Conservation (phyloP, 2,113 vertebrate species). For the Cephalopholis sonnerati region DNA sequence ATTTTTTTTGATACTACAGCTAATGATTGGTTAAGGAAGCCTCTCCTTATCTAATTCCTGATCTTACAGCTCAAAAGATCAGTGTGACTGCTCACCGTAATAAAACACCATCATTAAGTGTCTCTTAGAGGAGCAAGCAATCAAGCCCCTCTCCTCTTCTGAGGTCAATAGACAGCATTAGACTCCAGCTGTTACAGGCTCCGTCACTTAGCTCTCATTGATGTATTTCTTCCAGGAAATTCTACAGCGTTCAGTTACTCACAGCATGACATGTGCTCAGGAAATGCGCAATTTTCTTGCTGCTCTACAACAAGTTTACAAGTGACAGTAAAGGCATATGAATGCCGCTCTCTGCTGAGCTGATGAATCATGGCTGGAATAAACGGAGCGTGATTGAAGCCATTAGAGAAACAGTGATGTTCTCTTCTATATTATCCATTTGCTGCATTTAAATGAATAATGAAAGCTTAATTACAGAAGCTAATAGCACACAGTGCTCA, state of each 20-base stretch:
- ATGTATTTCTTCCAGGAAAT: conserved; percentile 5
- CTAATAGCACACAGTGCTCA: not conserved
- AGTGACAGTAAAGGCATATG: not conserved
- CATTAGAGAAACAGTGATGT: not conserved
- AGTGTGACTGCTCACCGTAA: not conserved
- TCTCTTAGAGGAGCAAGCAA: not conserved
- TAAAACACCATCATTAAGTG: not conserved
- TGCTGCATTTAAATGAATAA: not conserved
- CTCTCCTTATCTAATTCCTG: not conserved
- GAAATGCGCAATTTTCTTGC: conserved; percentile 1
- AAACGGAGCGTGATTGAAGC: not conserved
- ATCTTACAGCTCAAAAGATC: not conserved
- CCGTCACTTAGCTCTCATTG: not conserved
- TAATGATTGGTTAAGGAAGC: conserved; percentile 5
- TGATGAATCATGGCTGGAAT: conserved; percentile 6
- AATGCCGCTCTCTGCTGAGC: conserved; percentile 3
- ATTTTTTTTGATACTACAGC: not conserved
- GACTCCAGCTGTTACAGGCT: not conserved
- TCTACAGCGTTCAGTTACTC: not conserved
- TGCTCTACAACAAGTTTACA: not conserved
- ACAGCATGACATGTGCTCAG: not conserved
- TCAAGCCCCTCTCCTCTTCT: not conserved
- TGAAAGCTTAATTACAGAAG: not conserved
- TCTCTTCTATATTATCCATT: not conserved
- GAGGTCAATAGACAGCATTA: not conserved